Base-by-base conservation (phyloP, 2,113 vertebrate species). In the Mastomys natalensis region DNA sequence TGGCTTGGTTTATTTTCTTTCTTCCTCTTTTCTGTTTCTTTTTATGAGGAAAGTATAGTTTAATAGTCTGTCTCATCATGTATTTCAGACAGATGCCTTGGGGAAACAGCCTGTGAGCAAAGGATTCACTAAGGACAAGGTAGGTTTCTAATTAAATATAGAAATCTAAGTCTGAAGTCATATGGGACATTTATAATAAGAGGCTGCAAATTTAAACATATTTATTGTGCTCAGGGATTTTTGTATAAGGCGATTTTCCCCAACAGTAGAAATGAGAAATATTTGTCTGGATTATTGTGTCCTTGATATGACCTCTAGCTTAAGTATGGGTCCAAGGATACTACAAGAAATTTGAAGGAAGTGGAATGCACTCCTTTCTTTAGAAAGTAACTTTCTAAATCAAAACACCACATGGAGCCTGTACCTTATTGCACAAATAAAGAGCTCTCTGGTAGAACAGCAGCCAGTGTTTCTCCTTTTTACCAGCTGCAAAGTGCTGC, bases 111-210 rank as follows among this genome's bases (percentile, higher is more conserved):
- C 98, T 17, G 70, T 98, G 81, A 98, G 98, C 58, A 98, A 97
- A 95, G 98, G 98, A 93, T 99, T 99, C 98, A 99, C 99, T 22
- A 99, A 99, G 96, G 98, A 99, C 96, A 99, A 99, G 99, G 99
- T 99, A 97, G 94, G 95, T 80, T 64, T 97, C 94, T 85, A 84
- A 73, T 0, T 5, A 85, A 93, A 92, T 89, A 77, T 3, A 73
- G 72, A 78, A 40, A 78, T 72, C 55, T 31, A 60, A 58, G 31
- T 90, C 34, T 89, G 31, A 90, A 91, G 87, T 94, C 53, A 34
- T 48, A 53, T 72, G 77, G 34, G 72, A 76, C 64, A 77, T 85
- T 74, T 92, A 5, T 78, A 89, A 90, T 4, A 91, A 78, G 43
- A 85, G 40, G 9, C 81, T 95, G 26, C 81, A 96, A 16, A 73